Percentiles rank a stretch among this genome's conserved stretches.
Evolutionary conservation across 2,113 vertebrate species (phyloP).

Genomic region (Channa maculata): DNA sequence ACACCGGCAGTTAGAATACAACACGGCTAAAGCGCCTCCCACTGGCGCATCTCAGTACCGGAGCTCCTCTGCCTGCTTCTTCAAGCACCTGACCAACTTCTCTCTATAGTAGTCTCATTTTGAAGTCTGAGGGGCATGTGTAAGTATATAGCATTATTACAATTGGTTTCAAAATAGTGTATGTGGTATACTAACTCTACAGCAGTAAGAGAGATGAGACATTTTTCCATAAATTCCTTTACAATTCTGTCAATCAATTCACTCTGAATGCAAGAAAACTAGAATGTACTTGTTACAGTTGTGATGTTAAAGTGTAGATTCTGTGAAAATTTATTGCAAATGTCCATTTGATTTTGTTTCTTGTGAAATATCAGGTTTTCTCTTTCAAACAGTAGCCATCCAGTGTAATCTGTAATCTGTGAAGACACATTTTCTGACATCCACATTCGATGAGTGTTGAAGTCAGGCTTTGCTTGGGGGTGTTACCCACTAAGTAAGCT

Average conservation of each 20-base stretch:
- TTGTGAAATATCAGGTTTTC: constrained; percentile 2
- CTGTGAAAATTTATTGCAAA: constrained; percentile 29
- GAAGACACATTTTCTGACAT: constrained; percentile 32
- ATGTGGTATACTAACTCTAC: no score
- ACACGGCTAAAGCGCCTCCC: constrained; percentile 95
- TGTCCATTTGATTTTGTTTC: constrained; percentile 29
- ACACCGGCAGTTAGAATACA: constrained; percentile 78
- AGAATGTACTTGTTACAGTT: background rate
- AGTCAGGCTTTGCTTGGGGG: constrained; percentile 17
- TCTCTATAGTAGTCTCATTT: background rate
- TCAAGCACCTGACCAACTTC: constrained; percentile 25
- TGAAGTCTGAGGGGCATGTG: background rate
- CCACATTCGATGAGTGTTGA: constrained; percentile 12
- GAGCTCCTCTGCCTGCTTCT: constrained; percentile 9
- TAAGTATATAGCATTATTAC: no score
- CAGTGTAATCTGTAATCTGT: background rate
- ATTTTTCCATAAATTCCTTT: background rate
- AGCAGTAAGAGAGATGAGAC: background rate
- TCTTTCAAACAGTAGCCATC: background rate
- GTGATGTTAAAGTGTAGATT: background rate
- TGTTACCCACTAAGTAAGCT: constrained; percentile 15
- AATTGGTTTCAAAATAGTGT: no score
- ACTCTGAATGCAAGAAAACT: background rate
- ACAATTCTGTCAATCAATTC: background rate
- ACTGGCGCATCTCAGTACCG: constrained; percentile 74